These are phyloP conservation scores for Corbicula japonica DNA, from an alignment of 2,888 invertebrate genomes.

Conservation along the genomic window DNA sequence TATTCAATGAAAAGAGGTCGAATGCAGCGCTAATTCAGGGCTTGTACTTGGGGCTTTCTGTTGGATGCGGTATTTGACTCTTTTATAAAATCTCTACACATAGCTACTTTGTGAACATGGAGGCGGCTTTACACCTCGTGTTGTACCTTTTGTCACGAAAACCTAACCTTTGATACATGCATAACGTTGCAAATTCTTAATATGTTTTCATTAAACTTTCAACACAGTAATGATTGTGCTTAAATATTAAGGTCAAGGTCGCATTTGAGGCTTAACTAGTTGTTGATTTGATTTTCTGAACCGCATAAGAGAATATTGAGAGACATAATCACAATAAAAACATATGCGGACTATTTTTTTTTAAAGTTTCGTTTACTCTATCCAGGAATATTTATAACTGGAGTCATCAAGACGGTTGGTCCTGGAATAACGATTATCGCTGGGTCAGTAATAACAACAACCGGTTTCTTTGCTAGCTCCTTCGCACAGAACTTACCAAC, in stretches of 20 bases:
- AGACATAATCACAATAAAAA: not conserved
- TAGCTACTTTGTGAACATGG: no score
- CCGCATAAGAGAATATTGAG: not conserved
- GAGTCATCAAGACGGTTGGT: constrained; percentile 24
- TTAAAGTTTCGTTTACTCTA: not conserved
- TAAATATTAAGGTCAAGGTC: not conserved
- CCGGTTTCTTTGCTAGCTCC: constrained; percentile 33
- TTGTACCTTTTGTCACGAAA: not conserved
- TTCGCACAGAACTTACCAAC: constrained; percentile 19
- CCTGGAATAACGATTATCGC: constrained; percentile 26
- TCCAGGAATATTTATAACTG: constrained; percentile 40
- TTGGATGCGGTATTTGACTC: constrained; percentile 27
- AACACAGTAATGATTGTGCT: not conserved
- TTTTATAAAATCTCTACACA: not conserved
- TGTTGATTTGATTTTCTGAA: not conserved
- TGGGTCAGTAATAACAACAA: constrained; percentile 1
- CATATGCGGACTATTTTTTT: not conserved
- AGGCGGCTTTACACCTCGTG: not conserved
- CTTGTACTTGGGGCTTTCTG: constrained; percentile 45
- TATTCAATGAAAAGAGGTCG: constrained; percentile 37
- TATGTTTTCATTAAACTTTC: not conserved
- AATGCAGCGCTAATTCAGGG: constrained; percentile 56
- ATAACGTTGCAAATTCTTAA: not conserved
- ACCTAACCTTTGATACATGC: not conserved
- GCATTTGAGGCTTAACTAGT: not conserved